Evolutionary conservation across 2,113 vertebrate genomes (phyloP), one percentile per base, ranked within the genome.

Genomic region (Colinus virginianus): DNA sequence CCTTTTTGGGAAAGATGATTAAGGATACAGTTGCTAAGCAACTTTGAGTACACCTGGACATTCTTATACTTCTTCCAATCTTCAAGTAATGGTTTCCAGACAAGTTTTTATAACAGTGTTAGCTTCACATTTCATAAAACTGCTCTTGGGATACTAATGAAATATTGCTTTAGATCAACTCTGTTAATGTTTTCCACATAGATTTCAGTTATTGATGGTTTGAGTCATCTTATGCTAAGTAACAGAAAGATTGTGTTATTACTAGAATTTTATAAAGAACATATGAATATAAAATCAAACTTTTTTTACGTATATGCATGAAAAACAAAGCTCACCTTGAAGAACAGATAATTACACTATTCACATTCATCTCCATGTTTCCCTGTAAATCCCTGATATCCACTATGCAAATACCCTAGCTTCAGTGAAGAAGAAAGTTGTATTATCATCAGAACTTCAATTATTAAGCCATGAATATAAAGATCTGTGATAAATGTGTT

Each of bases 1-100:
- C 81, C 59, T 83, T 96, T 96, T 88, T 80, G 91, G 78, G 94
- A 91, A 94, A 78, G 56, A 76, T 92, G 94, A 94, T 95, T 92
- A 96, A 95, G 89, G 72, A 94, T 56, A 68, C 68, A 84, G 93
- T 96, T 95, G 93, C 95, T 95, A 95, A 91, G 95, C 78, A 96
- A 94, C 87, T 91, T 94, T 36, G 78, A 91, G 87, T 94, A 66
- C 78, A 94, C 95, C 93, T 95, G 91, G 90, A 91, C 76, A 80
- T 87, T 96, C 92, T 94, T 82, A 82, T 84, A 83, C 55, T 63
- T 92, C 84, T 92, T 94, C 76, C 82, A 83, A 2, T 91, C 84
- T 75, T 77, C 84, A 81, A 88, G 61, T 93, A 92, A 91, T 92
- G 63, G 71, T 91, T 96, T 94, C 95, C 91, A 96, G 89, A 94